These are phyloP conservation scores for Prionace glauca DNA, from an alignment of 2,797 vertebrate species.

Conservation along the genomic window DNA sequence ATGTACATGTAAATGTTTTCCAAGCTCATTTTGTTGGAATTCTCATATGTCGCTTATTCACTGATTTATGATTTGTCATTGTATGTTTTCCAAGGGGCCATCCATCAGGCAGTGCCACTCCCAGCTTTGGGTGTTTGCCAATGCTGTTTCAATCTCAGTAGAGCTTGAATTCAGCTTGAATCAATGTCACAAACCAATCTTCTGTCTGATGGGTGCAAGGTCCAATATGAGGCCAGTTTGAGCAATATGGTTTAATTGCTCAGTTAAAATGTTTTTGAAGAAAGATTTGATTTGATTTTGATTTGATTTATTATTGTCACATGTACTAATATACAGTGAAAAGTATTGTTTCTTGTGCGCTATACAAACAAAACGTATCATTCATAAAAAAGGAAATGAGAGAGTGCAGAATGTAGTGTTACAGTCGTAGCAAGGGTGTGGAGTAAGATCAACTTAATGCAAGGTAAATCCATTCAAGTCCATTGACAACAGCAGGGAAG, in stretches of 20 bases:
- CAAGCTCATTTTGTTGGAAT: not conserved
- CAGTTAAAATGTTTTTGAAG: not conserved
- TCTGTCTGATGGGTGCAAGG: not conserved
- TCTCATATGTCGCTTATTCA: not conserved
- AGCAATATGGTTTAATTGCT: not conserved
- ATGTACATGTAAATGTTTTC: not conserved
- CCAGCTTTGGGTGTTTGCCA: not conserved
- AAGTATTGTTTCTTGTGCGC: too few species aligned
- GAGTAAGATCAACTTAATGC: too few species aligned
- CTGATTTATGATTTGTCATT: not conserved
- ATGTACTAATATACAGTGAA: too few species aligned
- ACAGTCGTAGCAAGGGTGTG: too few species aligned
- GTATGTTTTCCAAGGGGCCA: not conserved
- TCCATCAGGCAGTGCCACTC: not conserved
- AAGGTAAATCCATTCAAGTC: too few species aligned
- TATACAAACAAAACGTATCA: too few species aligned
- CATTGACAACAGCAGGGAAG: too few species aligned
- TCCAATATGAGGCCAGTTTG: not conserved
- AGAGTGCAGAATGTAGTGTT: too few species aligned
- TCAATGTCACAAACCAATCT: not conserved
- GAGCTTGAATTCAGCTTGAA: not conserved
- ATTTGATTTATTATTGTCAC: too few species aligned
- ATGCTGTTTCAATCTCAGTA: not conserved
- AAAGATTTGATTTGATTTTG: too few species aligned
- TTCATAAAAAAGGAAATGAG: too few species aligned